These are phyloP conservation scores for Icerya purchasi DNA, from an alignment of 2,888 invertebrate species.

Conservation along the genomic window DNA sequence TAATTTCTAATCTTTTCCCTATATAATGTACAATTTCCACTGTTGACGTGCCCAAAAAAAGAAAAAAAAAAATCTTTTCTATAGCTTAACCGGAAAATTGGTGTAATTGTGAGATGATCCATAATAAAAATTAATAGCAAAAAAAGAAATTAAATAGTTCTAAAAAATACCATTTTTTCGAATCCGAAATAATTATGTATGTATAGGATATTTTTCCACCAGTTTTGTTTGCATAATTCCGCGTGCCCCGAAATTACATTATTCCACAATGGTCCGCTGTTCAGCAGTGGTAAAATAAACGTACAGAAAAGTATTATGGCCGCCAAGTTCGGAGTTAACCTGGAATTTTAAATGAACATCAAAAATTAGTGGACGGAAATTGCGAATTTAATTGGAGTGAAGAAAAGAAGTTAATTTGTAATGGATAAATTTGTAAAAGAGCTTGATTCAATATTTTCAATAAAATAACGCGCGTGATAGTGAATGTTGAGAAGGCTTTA, in stretches of 20 bases:
- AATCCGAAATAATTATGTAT: slow-evolving; percentile 38
- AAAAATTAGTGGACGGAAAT: too few species aligned
- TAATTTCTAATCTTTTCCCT: too few species aligned
- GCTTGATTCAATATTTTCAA: background rate
- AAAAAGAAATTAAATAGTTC: too few species aligned
- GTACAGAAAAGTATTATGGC: slow-evolving; percentile 34
- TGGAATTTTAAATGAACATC: slow-evolving; percentile 22
- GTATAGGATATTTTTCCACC: slow-evolving; percentile 37
- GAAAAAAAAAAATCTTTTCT: too few species aligned
- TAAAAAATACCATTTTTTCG: slow-evolving; percentile 37
- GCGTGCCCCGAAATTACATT: slow-evolving; percentile 34
- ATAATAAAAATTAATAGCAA: too few species aligned
- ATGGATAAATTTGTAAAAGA: background rate
- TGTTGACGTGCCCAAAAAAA: too few species aligned
- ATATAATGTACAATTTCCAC: too few species aligned
- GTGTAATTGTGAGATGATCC: too few species aligned
- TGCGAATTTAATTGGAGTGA: too few species aligned
- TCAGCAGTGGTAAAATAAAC: slow-evolving; percentile 32
- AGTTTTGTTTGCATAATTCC: slow-evolving; percentile 32
- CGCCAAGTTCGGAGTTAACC: slow-evolving; percentile 31
- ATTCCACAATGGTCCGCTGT: slow-evolving; percentile 35
- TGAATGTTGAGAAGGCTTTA: too few species aligned
- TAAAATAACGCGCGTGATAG: too few species aligned
- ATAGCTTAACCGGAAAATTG: too few species aligned
- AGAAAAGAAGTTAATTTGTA: slow-evolving; percentile 6